These are phyloP conservation scores for Stictonetta naevosa DNA, from an alignment of 2,113 vertebrate species.

Conservation along the genomic window DNA sequence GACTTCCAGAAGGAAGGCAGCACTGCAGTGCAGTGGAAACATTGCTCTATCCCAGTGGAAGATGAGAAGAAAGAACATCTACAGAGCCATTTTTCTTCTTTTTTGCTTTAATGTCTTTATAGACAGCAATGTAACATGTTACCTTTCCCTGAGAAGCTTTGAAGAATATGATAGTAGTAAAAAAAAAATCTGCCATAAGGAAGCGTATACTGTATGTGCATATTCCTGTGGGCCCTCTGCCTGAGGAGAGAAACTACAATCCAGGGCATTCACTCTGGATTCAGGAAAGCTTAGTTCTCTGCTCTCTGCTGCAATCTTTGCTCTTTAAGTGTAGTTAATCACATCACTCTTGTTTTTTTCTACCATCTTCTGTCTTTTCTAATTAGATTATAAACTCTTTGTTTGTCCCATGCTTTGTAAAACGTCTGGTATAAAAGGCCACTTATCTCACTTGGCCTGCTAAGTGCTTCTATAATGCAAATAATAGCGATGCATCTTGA, in stretches of 20 bases:
- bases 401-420: not conserved
- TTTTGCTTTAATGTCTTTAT: not conserved
- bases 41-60: not conserved
- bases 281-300: not conserved
- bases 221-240: not conserved
- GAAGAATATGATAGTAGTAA: not conserved
- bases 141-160: not conserved
- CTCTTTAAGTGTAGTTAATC: not conserved
- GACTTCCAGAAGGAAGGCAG: not conserved
- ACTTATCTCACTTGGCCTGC: not conserved
- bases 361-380: not conserved
- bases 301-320: not conserved
- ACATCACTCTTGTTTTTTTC: not conserved
- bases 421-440: not conserved
- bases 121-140: not conserved
- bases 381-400: not conserved
- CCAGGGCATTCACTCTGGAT: not conserved
- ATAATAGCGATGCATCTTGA: not conserved
- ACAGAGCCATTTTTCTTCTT: not conserved
- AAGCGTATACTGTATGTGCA: not conserved
- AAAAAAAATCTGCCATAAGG: not conserved
- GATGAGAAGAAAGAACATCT: not conserved
- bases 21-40: not conserved
- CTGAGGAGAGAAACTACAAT: not conserved
- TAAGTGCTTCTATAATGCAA: not conserved